Percentiles rank a stretch among this genome's conserved stretches.
These are phyloP conservation scores for Setophaga petechia DNA, from an alignment of 2,113 vertebrate genomes.

Conservation along the genomic window DNA sequence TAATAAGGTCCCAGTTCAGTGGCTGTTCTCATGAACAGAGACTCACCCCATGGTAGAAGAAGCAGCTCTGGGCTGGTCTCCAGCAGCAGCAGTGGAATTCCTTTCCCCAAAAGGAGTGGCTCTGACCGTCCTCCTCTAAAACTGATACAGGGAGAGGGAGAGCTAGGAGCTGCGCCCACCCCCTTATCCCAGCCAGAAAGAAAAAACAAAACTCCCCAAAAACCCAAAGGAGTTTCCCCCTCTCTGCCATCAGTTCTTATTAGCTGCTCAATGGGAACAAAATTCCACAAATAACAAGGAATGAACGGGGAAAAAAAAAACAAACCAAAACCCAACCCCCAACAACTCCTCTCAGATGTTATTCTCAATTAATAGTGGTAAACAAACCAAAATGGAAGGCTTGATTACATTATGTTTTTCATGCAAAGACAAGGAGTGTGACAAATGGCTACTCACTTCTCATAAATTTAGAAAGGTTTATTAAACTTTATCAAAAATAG, in stretches of 20 bases:
- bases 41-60: background rate
- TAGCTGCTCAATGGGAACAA: background rate
- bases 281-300: background rate
- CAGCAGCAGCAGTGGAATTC: background rate
- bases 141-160: too few relatives aligned
- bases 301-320: background rate
- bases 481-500: background rate
- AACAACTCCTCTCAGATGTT: background rate
- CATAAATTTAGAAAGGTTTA: background rate
- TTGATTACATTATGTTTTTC: background rate
- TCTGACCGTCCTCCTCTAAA: background rate
- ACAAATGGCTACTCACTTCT: background rate
- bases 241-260: background rate
- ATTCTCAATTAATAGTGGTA: background rate
- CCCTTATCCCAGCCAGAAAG: background rate
- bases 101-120: background rate
- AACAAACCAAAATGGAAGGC: background rate
- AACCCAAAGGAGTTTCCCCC: background rate
- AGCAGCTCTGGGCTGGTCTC: background rate
- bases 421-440: background rate
- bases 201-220: background rate
- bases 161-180: background rate
- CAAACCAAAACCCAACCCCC: background rate
- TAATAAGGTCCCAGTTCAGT: background rate
- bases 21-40: background rate